Conservation (phyloP, 2,888 invertebrate genomes). For the Trichogramma dendrolimi region DNA sequence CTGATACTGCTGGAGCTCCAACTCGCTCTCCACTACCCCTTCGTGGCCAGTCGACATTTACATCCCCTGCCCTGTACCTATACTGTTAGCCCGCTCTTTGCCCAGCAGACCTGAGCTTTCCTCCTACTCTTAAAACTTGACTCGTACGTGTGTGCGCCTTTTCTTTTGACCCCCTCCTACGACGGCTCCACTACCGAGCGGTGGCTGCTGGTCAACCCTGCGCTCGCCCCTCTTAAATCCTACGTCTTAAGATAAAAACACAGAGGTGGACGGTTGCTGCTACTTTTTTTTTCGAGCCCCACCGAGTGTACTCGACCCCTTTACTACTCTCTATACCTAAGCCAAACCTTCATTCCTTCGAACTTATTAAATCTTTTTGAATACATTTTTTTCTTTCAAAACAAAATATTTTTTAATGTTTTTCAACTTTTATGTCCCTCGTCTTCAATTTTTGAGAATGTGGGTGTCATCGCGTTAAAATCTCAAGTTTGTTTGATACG, state of each 20-base stretch:
- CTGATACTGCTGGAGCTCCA: constrained; percentile 9
- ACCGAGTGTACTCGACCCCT: constrained; percentile 32
- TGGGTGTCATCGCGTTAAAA: too few species aligned
- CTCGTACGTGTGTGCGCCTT: background rate
- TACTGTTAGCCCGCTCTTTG: background rate
- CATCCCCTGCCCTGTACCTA: background rate
- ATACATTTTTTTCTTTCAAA: too few species aligned
- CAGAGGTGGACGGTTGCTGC: constrained; percentile 34
- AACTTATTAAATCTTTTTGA: constrained; percentile 31
- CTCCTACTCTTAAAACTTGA: constrained; percentile 1
- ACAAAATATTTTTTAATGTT: too few species aligned
- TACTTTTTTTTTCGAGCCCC: constrained; percentile 26
- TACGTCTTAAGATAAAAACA: constrained; percentile 52
- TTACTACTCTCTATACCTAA: background rate
- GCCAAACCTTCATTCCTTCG: constrained; percentile 7
- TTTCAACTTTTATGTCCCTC: too few species aligned
- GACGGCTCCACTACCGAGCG: constrained; percentile 23
- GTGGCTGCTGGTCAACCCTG: constrained; percentile 22
- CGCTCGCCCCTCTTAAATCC: constrained; percentile 6
- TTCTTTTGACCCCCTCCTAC: constrained; percentile 26
- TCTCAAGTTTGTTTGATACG: too few species aligned
- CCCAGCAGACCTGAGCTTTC: background rate
- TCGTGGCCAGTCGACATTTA: constrained; percentile 4
- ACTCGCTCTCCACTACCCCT: constrained; percentile 29
- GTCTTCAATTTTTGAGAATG: too few species aligned